phyloP scores from a whole-genome alignment of 1,140 invertebrate genomes.

The Apocrypta bakeri region DNA sequence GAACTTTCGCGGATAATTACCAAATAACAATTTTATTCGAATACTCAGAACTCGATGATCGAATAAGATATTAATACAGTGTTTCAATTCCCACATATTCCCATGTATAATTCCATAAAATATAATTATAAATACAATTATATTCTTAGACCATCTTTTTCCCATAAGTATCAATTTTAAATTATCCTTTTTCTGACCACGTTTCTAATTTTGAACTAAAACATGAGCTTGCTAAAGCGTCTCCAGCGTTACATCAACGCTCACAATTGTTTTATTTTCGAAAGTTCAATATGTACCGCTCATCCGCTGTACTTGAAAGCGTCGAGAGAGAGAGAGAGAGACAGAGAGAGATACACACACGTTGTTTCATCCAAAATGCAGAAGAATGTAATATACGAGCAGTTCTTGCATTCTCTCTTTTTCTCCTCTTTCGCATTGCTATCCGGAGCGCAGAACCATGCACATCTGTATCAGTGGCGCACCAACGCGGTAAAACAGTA shows the following conservation, averaged over 20 bases:
- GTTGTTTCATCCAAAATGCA: neutral
- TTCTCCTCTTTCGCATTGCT: constrained; percentile 5
- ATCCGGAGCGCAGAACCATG: neutral
- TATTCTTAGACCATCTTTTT: too few species aligned
- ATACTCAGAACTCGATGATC: too few species aligned
- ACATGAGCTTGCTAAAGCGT: neutral
- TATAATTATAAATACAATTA: too few species aligned
- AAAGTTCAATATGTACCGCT: neutral
- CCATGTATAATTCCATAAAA: too few species aligned
- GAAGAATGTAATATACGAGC: constrained; percentile 17
- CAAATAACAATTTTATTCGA: too few species aligned
- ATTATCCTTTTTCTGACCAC: too few species aligned
- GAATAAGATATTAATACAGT: too few species aligned
- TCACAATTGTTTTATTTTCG: neutral
- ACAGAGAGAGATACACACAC: neutral
- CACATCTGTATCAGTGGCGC: neutral
- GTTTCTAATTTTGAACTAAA: constrained; percentile 6
- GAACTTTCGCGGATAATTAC: too few species aligned
- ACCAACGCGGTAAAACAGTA: neutral
- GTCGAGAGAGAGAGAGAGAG: neutral
- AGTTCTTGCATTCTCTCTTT: neutral
- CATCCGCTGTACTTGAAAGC: neutral
- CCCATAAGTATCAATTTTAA: too few species aligned
- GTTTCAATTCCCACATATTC: too few species aligned
- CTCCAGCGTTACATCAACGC: neutral